Base-by-base conservation (phyloP, 1,140 invertebrate species). In the Cyrtorhinus lividipennis region DNA sequence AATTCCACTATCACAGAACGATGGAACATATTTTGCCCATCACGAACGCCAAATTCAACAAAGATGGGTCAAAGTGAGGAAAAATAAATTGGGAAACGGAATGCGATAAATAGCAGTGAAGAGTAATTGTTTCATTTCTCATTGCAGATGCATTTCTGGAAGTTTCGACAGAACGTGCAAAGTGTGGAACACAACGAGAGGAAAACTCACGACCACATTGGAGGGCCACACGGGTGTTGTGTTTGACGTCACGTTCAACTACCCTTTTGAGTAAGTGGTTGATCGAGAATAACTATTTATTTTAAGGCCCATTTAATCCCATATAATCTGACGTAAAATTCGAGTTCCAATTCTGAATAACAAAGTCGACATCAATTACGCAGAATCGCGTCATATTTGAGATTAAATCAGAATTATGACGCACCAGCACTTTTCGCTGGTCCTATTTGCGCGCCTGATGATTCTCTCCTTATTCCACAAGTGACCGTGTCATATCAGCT, bases 81-180 rank as follows among this genome's bases (percentile, higher is more conserved):
- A n/a, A n/a, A n/a, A n/a, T n/a, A n/a, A n/a, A n/a, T n/a, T n/a
- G n/a, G n/a, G n/a, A n/a, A n/a, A n/a, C n/a, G n/a, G n/a, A n/a
- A n/a, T n/a, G n/a, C n/a, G n/a, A n/a, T n/a, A n/a, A n/a, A n/a
- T 38, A 38, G 5, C 30, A 38, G 15, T 15, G 5, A 44, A 62
- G 45, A 62, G 3, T 24, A n/a, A n/a, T n/a, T n/a, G n/a, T n/a
- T n/a, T n/a, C n/a, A 22, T 48, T 56, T 5, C 24, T 25, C n/a
- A 26, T 24, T n/a, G 26, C 22, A 89, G 86, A 72, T 89, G 86
- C 73, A 73, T 89, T 58, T 86, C 87, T 1, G 87, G 86, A 57
- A 90, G 87, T 73, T 90, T 90, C 72, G 87, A 91, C 72, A 74
- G 87, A 68, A 90, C 87, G n/a, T 89, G 87, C 73, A 88, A 87